Evolutionary conservation across 2,113 vertebrate genomes (phyloP), one percentile per base, ranked within the genome.

Genomic region (Aegotheles bennettii): DNA sequence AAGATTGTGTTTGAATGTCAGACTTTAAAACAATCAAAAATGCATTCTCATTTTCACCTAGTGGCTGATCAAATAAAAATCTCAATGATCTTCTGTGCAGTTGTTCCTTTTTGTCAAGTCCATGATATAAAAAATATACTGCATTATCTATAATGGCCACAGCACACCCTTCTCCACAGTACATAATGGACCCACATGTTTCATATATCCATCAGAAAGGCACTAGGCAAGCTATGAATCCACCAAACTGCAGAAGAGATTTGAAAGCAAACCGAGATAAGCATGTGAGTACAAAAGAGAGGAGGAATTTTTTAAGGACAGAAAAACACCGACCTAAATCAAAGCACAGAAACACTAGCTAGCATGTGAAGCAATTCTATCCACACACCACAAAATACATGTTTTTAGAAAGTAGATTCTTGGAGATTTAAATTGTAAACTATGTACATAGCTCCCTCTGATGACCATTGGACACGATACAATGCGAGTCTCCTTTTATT

Each of bases 371-470:
- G 56, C 23, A 64, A 64, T 61, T 84, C 42, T 54, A 80, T 43
- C 81, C 79, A 48, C 13, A 21, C 95, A 74, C 53, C 68, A 90
- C 38, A 17, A 90, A 91, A 89, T 96, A 59, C 92, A 68, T 9
- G 65, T 93, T 97, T 97, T 95, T 79, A 93, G 87, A 96, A 95
- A 95, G 93, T 68, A 93, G 96, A 93, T 93, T 95, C 95, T 96
- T 96, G 95, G 83, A 94, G 95, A 97, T 84, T 96, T 92, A 85
- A 91, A 95, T 87, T 65, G 96, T 97, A 98, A 98, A 94, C 94
- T 97, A 98, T 97, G 98, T 98, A 98, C 98, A 97, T 94, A 98
- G 99, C 98, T 99, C 99, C 99, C 99, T 99, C 99, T 99, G 98
- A 99, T 98, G 99, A 99, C 98, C 97, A 96, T 24, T 97, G 97